A percentile compares a stretch with the other conserved stretches of the same genome.
Conservation (phyloP, 2,888 invertebrate species). For the Dysmachus trigonus region DNA sequence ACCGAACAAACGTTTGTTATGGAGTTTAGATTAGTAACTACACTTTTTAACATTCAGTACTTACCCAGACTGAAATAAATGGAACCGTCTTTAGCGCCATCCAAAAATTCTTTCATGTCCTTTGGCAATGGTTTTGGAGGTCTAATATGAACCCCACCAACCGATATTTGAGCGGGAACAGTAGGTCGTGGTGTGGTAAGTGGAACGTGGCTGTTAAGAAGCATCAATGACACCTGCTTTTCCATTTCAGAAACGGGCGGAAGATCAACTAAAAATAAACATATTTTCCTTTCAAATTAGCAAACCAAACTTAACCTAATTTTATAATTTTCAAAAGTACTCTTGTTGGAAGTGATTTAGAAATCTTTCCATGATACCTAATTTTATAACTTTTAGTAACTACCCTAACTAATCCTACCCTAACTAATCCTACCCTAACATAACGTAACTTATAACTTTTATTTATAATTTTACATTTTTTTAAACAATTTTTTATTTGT, state of each 20-base stretch:
- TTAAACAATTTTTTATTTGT: too few species aligned
- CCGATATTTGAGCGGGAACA: conserved; percentile 65
- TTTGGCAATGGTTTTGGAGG: conserved; percentile 58
- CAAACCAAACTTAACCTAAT: too few species aligned
- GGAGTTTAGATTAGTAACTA: background rate
- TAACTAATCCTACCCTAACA: too few species aligned
- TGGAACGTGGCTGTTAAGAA: conserved; percentile 66
- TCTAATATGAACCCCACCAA: conserved; percentile 69
- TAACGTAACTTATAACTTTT: too few species aligned
- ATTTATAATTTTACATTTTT: too few species aligned
- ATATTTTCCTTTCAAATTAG: background rate
- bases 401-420: too few species aligned
- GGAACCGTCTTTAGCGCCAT: conserved; percentile 63
- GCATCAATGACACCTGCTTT: conserved; percentile 63
- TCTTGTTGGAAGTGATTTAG: too few species aligned
- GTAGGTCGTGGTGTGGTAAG: conserved; percentile 64
- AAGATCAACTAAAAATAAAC: conserved; percentile 54
- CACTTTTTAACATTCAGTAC: background rate
- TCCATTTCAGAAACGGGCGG: conserved; percentile 64
- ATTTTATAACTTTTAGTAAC: too few species aligned
- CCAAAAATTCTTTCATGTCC: conserved; percentile 63
- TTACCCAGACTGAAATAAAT: conserved; percentile 65
- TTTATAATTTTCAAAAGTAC: too few species aligned
- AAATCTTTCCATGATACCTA: too few species aligned
- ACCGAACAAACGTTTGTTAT: background rate